Evolutionary conservation across 2,797 vertebrate genomes (phyloP), one percentile per base, ranked within the genome.

Genomic region (Taeniopygia guttata): DNA sequence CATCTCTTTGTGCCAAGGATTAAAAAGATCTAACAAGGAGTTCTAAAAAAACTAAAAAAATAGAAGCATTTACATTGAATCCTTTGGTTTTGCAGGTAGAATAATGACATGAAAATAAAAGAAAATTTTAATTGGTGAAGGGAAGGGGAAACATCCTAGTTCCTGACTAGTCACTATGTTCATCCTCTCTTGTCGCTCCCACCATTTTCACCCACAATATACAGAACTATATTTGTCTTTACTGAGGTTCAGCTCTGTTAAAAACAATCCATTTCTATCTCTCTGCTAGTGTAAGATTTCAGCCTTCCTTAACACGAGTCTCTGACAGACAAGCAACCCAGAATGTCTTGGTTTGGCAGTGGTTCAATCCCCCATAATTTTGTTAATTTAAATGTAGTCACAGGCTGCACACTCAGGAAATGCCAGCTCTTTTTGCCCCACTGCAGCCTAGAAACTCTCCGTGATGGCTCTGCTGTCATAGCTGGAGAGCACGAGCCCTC

Each of bases 51-150:
- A 73, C 55, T 55, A 22, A 27, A 40, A 85, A 95, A 69, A 93
- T 79, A 67, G 81, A 85, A 86, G 43, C 91, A 58, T 90, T 93
- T 97, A 95, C 96, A 89, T 29, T 60, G 82, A 92, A 94, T 60
- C 67, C 93, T 87, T 91, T 95, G 72, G 90, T 96, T 97, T 96
- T 96, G 95, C 89, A 93, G 85, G 75, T 84, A 94, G 88, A 86
- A 77, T 69, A 93, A 79, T 70, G 77, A 86, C 95, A 93, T 8
- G 9, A 90, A 88, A 96, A 94, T 82, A 95, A 85, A 84, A 56
- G 76, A 90, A 42, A 75, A 83, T 49, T 95, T 93, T 95, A 96
- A 97, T 94, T 91, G 94, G 81, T 91, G 75, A 91, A 77, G 46
- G 26, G 51, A 92, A 86, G 34, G 56, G 32, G 34, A 49, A 88